Evolutionary conservation across 2,888 invertebrate species (phyloP).

Genomic region (Hylaea fasciaria): DNA sequence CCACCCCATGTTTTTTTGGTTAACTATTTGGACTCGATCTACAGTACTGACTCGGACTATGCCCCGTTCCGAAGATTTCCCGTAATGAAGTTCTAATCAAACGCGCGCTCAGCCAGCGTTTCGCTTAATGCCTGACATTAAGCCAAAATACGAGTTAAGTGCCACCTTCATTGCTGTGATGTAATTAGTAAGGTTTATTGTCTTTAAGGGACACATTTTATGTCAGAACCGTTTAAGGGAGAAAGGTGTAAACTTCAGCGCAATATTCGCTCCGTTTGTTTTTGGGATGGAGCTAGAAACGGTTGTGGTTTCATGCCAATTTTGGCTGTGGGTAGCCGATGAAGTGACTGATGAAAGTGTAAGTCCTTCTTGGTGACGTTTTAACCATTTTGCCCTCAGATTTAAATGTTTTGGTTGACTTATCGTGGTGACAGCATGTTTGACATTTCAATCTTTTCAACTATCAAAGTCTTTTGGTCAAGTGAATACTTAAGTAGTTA

Average conservation of each 20-base stretch:
- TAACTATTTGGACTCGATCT: constrained; percentile 6
- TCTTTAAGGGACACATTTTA: constrained; percentile 38
- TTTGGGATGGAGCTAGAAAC: not conserved
- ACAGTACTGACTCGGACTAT: constrained; percentile 14
- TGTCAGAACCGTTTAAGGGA: constrained; percentile 26
- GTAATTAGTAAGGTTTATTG: constrained; percentile 44
- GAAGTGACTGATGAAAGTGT: too few species aligned
- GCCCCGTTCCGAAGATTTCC: constrained; percentile 32
- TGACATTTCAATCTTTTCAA: too few species aligned
- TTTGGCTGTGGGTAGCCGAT: not conserved
- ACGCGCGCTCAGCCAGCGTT: constrained; percentile 39
- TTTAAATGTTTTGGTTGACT: too few species aligned
- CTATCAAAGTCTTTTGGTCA: too few species aligned
- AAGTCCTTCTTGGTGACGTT: too few species aligned
- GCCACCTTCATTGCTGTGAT: constrained; percentile 43
- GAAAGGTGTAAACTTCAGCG: constrained; percentile 29
- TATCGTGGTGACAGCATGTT: too few species aligned
- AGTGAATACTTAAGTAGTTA: too few species aligned
- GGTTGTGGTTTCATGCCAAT: not conserved
- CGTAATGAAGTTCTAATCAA: constrained; percentile 47
- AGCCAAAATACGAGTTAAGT: constrained; percentile 43
- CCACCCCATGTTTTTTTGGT: too few species aligned
- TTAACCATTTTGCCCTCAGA: too few species aligned
- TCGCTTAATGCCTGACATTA: constrained; percentile 44
- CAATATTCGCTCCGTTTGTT: constrained; percentile 22